Percentiles rank a stretch among this genome's conserved stretches.
Conservation (phyloP, 2,113 vertebrate genomes). For the Oophaga pumilio region DNA sequence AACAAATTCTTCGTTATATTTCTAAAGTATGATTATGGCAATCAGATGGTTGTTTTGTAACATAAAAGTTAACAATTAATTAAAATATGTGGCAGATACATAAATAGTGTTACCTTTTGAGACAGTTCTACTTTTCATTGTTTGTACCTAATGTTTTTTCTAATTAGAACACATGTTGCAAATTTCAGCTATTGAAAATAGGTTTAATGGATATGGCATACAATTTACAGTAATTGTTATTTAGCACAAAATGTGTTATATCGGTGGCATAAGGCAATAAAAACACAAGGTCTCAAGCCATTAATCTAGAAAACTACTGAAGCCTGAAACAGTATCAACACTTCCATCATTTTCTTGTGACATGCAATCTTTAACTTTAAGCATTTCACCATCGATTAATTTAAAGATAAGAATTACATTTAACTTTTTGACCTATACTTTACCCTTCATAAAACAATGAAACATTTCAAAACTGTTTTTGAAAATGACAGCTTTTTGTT, state of each 20-base stretch:
- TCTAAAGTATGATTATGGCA: too few relatives aligned
- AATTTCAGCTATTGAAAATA: neutral
- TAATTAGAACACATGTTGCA: constrained; percentile 8
- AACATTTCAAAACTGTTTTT: constrained; percentile 36
- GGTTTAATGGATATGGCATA: neutral
- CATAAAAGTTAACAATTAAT: neutral
- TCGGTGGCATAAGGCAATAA: constrained; percentile 23
- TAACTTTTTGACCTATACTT: constrained; percentile 51
- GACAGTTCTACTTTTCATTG: neutral
- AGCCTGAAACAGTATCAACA: constrained; percentile 55
- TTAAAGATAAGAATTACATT: constrained; percentile 49
- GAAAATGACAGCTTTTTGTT: constrained; percentile 18
- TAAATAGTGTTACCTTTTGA: constrained; percentile 40
- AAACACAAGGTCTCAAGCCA: constrained; percentile 40
- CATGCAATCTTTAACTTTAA: constrained; percentile 57
- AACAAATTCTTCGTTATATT: too few relatives aligned
- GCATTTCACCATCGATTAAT: constrained; percentile 53
- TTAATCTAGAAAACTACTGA: constrained; percentile 54
- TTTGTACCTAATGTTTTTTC: neutral
- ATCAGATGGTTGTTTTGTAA: too few relatives aligned
- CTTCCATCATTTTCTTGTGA: constrained; percentile 55
- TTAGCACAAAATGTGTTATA: constrained; percentile 42
- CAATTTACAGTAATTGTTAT: constrained; percentile 34
- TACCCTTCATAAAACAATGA: constrained; percentile 48
- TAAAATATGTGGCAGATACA: constrained; percentile 60